Evolutionary conservation across 2,888 invertebrate genomes (phyloP).

Genomic region (Altica lythri): DNA sequence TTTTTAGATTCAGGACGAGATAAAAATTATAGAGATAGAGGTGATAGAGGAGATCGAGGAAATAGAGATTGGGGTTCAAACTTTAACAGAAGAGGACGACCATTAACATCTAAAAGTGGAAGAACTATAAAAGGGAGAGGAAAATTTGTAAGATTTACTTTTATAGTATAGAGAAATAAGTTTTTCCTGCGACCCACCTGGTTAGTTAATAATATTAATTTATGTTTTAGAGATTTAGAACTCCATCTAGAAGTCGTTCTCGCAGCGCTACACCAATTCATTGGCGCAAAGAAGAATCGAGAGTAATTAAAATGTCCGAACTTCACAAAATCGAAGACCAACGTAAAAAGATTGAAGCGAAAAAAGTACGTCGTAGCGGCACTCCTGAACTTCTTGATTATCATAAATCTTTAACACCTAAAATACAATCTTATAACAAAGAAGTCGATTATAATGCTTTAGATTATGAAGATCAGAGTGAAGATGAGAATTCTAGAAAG

Average conservation of each 20-base stretch:
- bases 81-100: conserved; percentile 49
- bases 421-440: conserved; percentile 32
- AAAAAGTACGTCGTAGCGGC: conserved; percentile 59
- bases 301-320: conserved; percentile 82
- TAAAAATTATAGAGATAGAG: conserved; percentile 41
- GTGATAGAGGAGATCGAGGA: conserved; percentile 51
- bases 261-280: conserved; percentile 92
- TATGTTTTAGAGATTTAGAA: conserved; percentile 75
- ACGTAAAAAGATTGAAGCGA: conserved; percentile 64
- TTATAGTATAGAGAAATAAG: no score
- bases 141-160: conserved; percentile 75
- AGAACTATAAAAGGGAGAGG: conserved; percentile 90
- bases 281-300: conserved; percentile 87
- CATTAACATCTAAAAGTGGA: conserved; percentile 72
- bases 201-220: not conserved
- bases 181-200: not conserved
- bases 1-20: conserved; percentile 39
- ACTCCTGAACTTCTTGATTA: conserved; percentile 45
- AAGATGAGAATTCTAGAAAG: conserved; percentile 41
- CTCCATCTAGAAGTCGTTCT: conserved; percentile 83
- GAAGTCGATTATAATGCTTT: conserved; percentile 72
- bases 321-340: conserved; percentile 77
- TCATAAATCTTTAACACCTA: conserved; percentile 33
- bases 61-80: conserved; percentile 55
- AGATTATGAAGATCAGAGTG: conserved; percentile 66